Evolutionary conservation across 2,888 invertebrate species (phyloP).

Genomic region (Eueremaeus valkanovi): DNA sequence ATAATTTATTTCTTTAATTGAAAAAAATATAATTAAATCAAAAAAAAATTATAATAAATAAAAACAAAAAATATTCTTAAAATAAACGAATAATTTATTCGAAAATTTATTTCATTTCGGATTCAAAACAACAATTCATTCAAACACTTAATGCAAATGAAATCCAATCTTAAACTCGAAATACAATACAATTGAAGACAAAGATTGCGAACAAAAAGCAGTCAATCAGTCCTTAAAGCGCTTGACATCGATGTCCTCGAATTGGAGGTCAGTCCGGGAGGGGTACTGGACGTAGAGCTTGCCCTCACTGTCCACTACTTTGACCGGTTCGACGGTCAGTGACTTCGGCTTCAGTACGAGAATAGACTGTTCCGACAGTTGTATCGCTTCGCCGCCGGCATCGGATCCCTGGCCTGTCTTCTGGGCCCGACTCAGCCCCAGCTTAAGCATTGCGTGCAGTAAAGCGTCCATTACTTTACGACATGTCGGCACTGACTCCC

Average conservation of each 20-base stretch:
- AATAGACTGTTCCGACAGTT: neutral
- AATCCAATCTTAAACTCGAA: too few relatives aligned
- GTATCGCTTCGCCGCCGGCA: neutral
- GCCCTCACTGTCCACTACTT: constrained; percentile 65
- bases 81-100: too few relatives aligned
- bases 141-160: too few relatives aligned
- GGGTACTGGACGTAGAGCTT: constrained; percentile 73
- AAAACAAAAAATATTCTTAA: too few relatives aligned
- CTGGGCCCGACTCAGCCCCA: constrained; percentile 56
- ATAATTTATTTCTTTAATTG: too few relatives aligned
- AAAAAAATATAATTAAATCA: too few relatives aligned
- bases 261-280: constrained; percentile 66
- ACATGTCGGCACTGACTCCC: constrained; percentile 63
- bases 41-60: too few relatives aligned
- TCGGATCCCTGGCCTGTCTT: constrained; percentile 36
- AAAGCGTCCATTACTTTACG: constrained; percentile 64
- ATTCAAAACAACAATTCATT: too few relatives aligned
- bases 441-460: constrained; percentile 61
- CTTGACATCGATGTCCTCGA: constrained; percentile 51
- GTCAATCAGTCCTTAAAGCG: constrained; percentile 1
- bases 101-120: too few relatives aligned
- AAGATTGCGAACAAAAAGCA: too few relatives aligned
- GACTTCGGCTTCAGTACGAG: constrained; percentile 47
- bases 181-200: too few relatives aligned
- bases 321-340: constrained; percentile 64